Conservation (phyloP, 2,888 invertebrate genomes). For the Pyrochroa serraticornis region DNA sequence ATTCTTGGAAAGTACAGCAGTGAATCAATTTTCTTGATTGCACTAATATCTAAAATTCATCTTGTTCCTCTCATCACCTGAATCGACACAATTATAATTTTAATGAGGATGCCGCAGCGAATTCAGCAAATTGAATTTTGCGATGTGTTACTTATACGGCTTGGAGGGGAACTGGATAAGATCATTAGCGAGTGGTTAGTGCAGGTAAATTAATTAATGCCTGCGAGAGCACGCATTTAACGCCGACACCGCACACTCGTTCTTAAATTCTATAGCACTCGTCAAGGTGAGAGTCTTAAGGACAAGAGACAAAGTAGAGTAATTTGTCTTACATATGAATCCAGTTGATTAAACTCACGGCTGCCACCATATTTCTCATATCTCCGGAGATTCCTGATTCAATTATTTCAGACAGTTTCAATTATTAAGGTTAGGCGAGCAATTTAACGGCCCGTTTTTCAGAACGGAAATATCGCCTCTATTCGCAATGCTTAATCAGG, state of each 20-base stretch:
- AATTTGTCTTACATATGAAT: slow-evolving; percentile 46
- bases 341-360: slow-evolving; percentile 43
- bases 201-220: slow-evolving; percentile 29
- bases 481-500: not conserved
- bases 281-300: slow-evolving; percentile 29
- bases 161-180: not conserved
- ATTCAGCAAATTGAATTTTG: slow-evolving; percentile 10
- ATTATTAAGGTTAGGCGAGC: slow-evolving; percentile 26
- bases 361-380: slow-evolving; percentile 39
- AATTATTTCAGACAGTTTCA: slow-evolving; percentile 35
- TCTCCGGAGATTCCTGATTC: slow-evolving; percentile 43
- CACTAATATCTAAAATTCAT: not conserved
- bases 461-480: slow-evolving; percentile 14
- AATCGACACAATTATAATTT: no score
- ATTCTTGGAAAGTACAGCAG: slow-evolving; percentile 24
- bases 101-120: no score
- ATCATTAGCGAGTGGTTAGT: slow-evolving; percentile 19
- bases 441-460: slow-evolving; percentile 23
- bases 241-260: slow-evolving; percentile 16
- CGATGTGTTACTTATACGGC: not conserved
- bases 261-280: slow-evolving; percentile 23
- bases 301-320: slow-evolving; percentile 37
- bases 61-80: no score
- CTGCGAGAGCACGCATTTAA: slow-evolving; percentile 11
- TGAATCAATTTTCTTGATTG: slow-evolving; percentile 15